These are phyloP conservation scores for Capitulum mitella DNA, from an alignment of 2,888 invertebrate genomes.

Conservation along the genomic window DNA sequence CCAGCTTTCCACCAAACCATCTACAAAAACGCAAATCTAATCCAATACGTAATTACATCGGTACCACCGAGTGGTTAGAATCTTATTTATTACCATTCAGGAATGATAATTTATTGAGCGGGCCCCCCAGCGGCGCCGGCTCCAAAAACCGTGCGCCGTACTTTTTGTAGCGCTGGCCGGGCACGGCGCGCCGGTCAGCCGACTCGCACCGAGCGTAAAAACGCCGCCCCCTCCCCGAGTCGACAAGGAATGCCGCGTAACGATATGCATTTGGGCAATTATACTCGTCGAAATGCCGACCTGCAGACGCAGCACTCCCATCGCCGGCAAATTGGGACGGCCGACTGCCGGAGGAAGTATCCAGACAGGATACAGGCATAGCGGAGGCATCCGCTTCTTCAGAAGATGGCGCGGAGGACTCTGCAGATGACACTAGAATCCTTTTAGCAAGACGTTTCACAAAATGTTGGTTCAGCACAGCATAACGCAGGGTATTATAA, in stretches of 20 bases:
- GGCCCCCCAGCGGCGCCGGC: neutral
- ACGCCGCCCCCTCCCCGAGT: neutral
- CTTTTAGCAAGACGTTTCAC: too few species aligned
- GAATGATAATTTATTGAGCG: neutral
- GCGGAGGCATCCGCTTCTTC: too few species aligned
- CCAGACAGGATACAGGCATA: too few species aligned
- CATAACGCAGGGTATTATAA: too few species aligned
- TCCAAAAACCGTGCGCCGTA: neutral
- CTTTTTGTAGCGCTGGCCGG: neutral
- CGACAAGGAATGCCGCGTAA: neutral
- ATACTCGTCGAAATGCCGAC: neutral
- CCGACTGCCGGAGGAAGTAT: too few species aligned
- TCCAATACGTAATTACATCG: conserved; percentile 12
- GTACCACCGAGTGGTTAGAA: neutral
- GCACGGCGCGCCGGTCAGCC: neutral
- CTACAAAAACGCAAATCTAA: neutral
- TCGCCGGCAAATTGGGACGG: neutral
- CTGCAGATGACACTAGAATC: too few species aligned
- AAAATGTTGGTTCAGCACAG: too few species aligned
- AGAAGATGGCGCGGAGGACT: too few species aligned
- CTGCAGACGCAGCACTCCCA: neutral
- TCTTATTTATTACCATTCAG: conserved; percentile 16
- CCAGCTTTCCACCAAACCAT: too few species aligned
- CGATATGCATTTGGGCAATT: conserved; percentile 16
- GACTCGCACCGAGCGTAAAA: neutral